Base-by-base conservation (phyloP, 2,888 invertebrate genomes). In the Drosophila rubida region DNA sequence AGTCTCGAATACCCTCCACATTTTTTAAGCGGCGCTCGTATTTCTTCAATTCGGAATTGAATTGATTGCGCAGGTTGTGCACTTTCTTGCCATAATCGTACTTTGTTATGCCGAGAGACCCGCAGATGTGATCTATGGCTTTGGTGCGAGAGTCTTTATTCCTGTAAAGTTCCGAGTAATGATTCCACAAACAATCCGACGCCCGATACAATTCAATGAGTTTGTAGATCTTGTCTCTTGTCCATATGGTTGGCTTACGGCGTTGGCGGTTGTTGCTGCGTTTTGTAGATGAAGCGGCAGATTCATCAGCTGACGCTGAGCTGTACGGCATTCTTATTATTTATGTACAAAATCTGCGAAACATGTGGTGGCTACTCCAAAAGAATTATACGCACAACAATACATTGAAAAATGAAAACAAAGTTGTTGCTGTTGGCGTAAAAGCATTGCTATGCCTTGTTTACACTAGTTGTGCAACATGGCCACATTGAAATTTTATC, bases 51-150 rank as follows among this genome's bases (percentile, higher is more conserved):
- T 92, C 92, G 0, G 90, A 89, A 57, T 91, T 92, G 55, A 90
- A 92, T 64, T 92, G 92, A 63, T 92, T 92, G 0, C 92, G 80
- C 2, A 92, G 79, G 55, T 92, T 92, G 61, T 92, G 92, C 3
- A 92, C 89, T 66, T 92, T 91, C 53, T 90, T 91, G 0, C 86
- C 90, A 64, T 90, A 91, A 53, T 91, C 91, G 25, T 90, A 79
- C 53, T 91, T 91, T 0, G 81, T 78, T 3, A 91, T 89, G 5
- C 73, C 76, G 4, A 91, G 66, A 2, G 75, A 54, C 2, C 48
- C 39, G 46, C 91, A 91, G 4, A 92, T 91, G 2, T 77, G 60
- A 2, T 85, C 80, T 23, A 92, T 88, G 2, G 91, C 90, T n/a
- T 83, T 85, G 0, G 70, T 80, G 0, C 91, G 89, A 35, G 84